Evolutionary conservation across 1,140 invertebrate genomes (phyloP), one percentile per base, ranked within the genome.

Genomic region (Epicauta chinensis): DNA sequence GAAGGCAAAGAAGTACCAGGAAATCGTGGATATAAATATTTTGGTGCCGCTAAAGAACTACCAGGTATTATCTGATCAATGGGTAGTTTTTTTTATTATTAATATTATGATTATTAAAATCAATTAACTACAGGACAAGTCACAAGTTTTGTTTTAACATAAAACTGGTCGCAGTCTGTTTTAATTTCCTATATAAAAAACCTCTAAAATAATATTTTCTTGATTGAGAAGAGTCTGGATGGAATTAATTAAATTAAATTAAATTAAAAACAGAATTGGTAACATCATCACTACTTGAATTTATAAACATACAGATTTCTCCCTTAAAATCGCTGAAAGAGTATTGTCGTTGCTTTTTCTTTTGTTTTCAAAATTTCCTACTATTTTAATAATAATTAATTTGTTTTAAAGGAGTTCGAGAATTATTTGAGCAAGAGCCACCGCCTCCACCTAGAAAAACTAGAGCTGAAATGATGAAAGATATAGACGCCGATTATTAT

Each of bases 1-100:
- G 93, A 97, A 73, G 93, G 92, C 1, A 89, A 92, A 66, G 97
- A 99, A 78, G 94, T 98, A 0, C 93, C 95, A 0, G 95, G 97
- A 23, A 97, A 97, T 74, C 81, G 92, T 64, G 97, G 97, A 0
- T 99, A 99, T 69, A 98, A 98, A 75, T 99, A 99, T 75, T 99
- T 99, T 75, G 97, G 97, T 45, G 97, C 97, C 30, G 95, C 97
- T 0, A 97, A 98, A 74, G 96, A 99, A 75, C 75, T 99, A 60
- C 97, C 97, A 13, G 88, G 81, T 82, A 67, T 7, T n/a, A n/a
- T n/a, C n/a, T n/a, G n/a, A n/a, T n/a, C n/a, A n/a, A n/a, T n/a
- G n/a, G n/a, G n/a, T n/a, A n/a, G n/a, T n/a, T n/a, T n/a, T n/a
- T n/a, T n/a, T n/a, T n/a, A n/a, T n/a, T n/a, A n/a, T n/a, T n/a